Conservation (phyloP, 2,888 invertebrate genomes). For the Cephus pygmeus region DNA sequence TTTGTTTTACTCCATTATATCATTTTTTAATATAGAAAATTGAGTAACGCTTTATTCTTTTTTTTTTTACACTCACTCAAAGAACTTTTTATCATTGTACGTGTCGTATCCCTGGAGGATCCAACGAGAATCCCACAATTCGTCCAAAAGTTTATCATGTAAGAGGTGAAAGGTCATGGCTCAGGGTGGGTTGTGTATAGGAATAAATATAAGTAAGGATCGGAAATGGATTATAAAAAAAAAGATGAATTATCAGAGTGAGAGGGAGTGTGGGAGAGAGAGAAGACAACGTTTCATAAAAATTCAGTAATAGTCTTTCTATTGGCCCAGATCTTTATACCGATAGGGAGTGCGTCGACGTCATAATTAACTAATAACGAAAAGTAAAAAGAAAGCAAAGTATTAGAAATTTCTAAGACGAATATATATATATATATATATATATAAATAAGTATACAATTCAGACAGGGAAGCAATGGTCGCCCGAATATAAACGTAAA, state of each 20-base stretch:
- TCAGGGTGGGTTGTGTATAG: neutral
- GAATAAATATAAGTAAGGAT: neutral
- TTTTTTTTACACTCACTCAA: neutral
- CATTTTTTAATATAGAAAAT: neutral
- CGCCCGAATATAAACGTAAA: neutral
- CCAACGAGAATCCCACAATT: neutral
- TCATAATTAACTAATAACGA: constrained; percentile 1
- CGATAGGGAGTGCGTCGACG: constrained; percentile 1
- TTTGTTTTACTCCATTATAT: neutral
- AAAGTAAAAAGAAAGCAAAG: constrained; percentile 6
- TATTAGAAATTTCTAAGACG: neutral
- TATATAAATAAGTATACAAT: neutral
- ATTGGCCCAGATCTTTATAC: constrained; percentile 13
- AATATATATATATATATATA: neutral
- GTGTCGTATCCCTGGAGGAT: neutral
- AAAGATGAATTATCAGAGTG: neutral
- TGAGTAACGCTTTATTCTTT: neutral
- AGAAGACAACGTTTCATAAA: neutral
- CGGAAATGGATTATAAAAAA: neutral
- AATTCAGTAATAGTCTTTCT: constrained; percentile 8
- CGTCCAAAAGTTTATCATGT: constrained; percentile 1
- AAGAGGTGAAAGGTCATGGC: constrained; percentile 1
- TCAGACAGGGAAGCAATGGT: neutral
- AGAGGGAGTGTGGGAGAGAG: neutral
- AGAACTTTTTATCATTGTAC: neutral